These are phyloP conservation scores for Tapirus terrestris DNA, from an alignment of 2,113 vertebrate species.

Conservation along the genomic window DNA sequence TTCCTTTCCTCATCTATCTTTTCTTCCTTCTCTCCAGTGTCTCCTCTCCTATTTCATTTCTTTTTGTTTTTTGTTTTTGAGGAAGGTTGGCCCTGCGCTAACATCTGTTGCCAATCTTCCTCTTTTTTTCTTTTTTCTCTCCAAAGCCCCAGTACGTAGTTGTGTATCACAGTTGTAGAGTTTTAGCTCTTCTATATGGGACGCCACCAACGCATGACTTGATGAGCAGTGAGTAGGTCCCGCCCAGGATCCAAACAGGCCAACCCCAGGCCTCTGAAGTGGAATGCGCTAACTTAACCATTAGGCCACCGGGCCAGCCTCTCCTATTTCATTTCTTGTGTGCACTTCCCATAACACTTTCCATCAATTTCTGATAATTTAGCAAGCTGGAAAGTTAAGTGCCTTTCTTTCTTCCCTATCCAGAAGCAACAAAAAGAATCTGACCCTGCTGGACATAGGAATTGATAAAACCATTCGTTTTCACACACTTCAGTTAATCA, in stretches of 20 bases:
- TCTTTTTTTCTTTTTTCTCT: too few relatives aligned
- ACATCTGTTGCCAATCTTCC: too few relatives aligned
- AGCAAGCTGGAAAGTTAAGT: neutral
- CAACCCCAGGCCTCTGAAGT: too few relatives aligned
- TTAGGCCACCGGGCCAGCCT: neutral
- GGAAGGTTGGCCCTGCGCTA: too few relatives aligned
- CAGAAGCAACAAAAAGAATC: neutral
- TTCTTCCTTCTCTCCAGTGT: neutral
- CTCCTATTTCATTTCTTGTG: neutral
- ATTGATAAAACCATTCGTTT: neutral
- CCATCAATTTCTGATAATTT: neutral
- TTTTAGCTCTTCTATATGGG: too few relatives aligned
- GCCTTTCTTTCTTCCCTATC: neutral
- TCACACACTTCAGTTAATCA: neutral
- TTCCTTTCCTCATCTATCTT: neutral
- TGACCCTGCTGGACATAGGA: neutral
- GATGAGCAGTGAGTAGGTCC: too few relatives aligned
- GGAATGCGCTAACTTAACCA: too few relatives aligned
- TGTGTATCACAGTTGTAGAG: too few relatives aligned
- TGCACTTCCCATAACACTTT: neutral
- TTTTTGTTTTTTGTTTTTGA: too few relatives aligned
- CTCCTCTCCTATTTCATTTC: neutral
- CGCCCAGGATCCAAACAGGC: too few relatives aligned
- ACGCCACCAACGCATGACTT: too few relatives aligned
- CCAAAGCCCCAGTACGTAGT: too few relatives aligned